Base-by-base conservation (phyloP, 2,113 vertebrate genomes). In the Apodemus sylvaticus region DNA sequence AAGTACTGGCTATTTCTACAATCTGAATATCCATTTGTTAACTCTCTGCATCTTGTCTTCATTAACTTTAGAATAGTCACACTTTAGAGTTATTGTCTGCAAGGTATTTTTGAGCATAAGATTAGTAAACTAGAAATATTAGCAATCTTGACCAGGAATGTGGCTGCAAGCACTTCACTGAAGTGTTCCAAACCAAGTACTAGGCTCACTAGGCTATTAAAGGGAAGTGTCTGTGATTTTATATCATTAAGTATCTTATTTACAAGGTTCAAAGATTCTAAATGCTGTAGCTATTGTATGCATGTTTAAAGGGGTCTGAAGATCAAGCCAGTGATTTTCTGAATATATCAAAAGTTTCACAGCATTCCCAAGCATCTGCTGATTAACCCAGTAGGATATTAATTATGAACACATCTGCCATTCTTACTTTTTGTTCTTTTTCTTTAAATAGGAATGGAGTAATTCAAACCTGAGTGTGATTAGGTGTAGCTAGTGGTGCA, bases 331-430 rank as follows among this genome's bases (percentile, higher is more conserved):
- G 97, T 94, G 81, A 98, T 98, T 97, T 97, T 97, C 94, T 97
- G 96, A 98, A 98, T 97, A 98, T 64, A 98, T 98, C 97, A 98
- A 96, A 98, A 97, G 94, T 98, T 97, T 98, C 87, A 89, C 82
- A 98, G 97, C 94, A 94, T 97, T 98, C 97, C 97, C 93, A 98
- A 98, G 98, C 96, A 98, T 98, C 97, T 98, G 92, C 98, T 98
- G 98, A 98, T 98, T 98, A 98, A 98, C 98, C 95, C 98, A 98
- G 98, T 98, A 98, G 98, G 98, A 98, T 98, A 98, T 98, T 98
- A 98, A 98, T 99, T 98, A 98, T 96, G 97, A 96, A 95, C 98
- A 98, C 97, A 98, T 98, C 98, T 98, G 98, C 97, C 97, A 98
- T 98, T 98, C 98, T 98, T 98, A 98, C 90, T 98, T 98, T 98